Base-by-base conservation (phyloP, 2,113 vertebrate genomes). In the Hippotragus niger region DNA sequence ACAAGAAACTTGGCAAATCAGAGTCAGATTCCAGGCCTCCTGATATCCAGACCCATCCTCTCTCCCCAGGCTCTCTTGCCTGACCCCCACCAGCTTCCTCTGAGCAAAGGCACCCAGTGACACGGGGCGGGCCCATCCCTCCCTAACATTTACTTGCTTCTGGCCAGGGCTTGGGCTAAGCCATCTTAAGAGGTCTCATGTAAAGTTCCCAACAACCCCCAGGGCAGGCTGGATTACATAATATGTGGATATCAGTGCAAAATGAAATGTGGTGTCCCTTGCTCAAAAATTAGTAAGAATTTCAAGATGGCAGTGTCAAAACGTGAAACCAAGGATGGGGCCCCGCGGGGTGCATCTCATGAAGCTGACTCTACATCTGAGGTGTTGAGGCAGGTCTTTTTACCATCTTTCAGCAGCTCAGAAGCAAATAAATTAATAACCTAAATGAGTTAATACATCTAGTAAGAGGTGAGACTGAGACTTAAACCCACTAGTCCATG, bases 111-210 rank as follows among this genome's bases (percentile, higher is more conserved):
- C 27, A 6, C 7, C 16, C 71, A 45, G 0, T 11, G 84, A 71
- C 67, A 36, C 5, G 0, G 19, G n/a, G n/a, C 0, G 0, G n/a
- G 19, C 67, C 67, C 2, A 9, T 58, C 13, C 57, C 67, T 43
- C 10, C 31, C 27, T 9, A 17, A 45, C 2, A 8, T 31, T 84
- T 78, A 55, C 16, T 43, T 86, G 71, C 47, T 36, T 0, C 47
- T 50, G 13, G 40, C n/a, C 19, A 29, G 47, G 50, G 23, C 36
- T 60, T n/a, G n/a, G 14, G 13, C 33, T 91, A 31, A 91, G 71
- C 14, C 11, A 6, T 14, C 16, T 3, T 5, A 36, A 43, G 55
- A 2, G 5, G 6, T 43, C 23, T 67, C 33, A 5, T 36, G 83
- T 47, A 52, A 60, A 90, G 45, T 10, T 11, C 21, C 50, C 58